Base-by-base conservation (phyloP, 1,140 invertebrate genomes). In the Conus ventricosus region DNA sequence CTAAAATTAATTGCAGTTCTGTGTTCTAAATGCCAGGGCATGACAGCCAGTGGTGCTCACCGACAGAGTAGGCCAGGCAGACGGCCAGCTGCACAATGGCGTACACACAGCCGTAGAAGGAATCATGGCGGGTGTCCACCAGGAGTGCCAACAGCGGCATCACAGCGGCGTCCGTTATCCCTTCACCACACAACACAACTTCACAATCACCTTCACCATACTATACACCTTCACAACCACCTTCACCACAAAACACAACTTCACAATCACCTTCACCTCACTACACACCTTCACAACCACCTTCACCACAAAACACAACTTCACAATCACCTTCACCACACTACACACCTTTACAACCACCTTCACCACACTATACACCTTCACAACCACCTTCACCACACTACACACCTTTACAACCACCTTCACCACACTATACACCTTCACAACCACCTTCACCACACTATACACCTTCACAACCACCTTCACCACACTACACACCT, bases 21-120 rank as follows among this genome's bases (percentile, higher is more conserved):
- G 60, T 67, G 1, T 67, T 76, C 25, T 10, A 81, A 39, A 39
- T 39, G 39, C 39, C 39, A 3, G 39, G 39, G 39, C 39, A 39
- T 39, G 51, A 39, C 78, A 27, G 53, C 7, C 81, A 83, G 5
- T 8, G 55, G 53, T 55, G 53, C 95, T 93, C 92, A 97, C 98
- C 98, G 87, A 99, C 97, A 85, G 98, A 98, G 94, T 99, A 99
- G 87, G 98, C 99, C 27, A 99, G 96, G 95, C 99, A 99, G 95
- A 99, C 99, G 5, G 99, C 98, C 2, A 99, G 97, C 94, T 99
- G 99, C 13, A 98, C 98, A 90, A 99, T 98, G 17, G 99, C 98
- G 94, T 99, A 99, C 27, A 99, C 98, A 88, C 97, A 96, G 55
- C 98, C 98, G 94, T 99, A 99, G 86, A 99, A 98, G 0, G 98